Conservation (phyloP, 2,888 invertebrate genomes). For the Odontocolon sp. region DNA sequence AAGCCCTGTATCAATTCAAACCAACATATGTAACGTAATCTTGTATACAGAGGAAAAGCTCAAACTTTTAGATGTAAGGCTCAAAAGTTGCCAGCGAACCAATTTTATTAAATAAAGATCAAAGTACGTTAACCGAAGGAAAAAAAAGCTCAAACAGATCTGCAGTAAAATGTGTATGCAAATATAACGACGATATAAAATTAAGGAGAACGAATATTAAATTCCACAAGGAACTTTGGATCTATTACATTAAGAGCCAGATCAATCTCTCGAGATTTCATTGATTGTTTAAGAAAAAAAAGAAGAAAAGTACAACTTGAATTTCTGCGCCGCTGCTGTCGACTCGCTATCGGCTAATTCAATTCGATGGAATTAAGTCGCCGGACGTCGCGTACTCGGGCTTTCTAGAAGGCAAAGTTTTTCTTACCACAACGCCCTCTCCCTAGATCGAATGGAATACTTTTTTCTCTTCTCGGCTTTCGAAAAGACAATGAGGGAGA, state of each 20-base stretch:
- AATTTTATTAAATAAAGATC: too few species aligned
- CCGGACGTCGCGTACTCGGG: conserved; percentile 33
- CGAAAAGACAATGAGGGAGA: conserved; percentile 35
- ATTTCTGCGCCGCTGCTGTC: too few species aligned
- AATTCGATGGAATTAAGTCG: conserved; percentile 51
- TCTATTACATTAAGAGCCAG: conserved; percentile 19
- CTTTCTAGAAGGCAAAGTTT: conserved; percentile 42
- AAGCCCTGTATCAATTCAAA: too few species aligned
- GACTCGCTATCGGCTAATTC: too few species aligned
- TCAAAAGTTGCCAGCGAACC: too few species aligned
- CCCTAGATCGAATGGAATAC: conserved; percentile 27
- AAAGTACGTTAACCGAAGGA: too few species aligned
- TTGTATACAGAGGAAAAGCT: background rate
- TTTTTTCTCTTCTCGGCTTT: conserved; percentile 34
- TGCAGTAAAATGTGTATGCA: too few species aligned
- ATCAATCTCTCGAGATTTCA: too few species aligned
- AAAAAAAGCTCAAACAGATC: conserved; percentile 15
- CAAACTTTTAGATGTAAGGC: too few species aligned
- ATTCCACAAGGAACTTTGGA: background rate
- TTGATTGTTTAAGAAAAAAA: conserved; percentile 40
- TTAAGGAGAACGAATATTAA: conserved; percentile 11
- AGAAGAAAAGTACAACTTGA: background rate
- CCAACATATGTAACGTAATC: too few species aligned
- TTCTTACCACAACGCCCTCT: conserved; percentile 16
- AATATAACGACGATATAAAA: too few species aligned